Percentiles rank a stretch among this genome's conserved stretches.
Conservation (phyloP, 1,140 invertebrate genomes). For the Aphaenogaster ashmeadi region DNA sequence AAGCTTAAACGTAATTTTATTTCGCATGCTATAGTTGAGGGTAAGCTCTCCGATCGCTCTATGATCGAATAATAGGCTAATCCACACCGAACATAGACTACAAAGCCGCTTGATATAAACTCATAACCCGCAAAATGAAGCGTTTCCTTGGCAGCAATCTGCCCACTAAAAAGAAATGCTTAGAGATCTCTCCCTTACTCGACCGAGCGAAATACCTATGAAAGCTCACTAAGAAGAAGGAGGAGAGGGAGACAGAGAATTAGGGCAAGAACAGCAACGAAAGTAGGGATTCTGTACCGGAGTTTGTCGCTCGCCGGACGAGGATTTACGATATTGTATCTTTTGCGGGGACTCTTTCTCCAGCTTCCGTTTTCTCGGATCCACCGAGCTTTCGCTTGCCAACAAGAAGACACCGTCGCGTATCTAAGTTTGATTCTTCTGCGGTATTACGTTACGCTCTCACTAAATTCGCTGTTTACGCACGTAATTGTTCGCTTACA, state of each 20-base stretch:
- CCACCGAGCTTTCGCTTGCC: conserved; percentile 16
- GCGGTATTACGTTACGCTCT: background rate
- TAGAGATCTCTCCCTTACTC: conserved; percentile 19
- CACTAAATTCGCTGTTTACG: conserved; percentile 2
- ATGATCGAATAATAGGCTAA: conserved; percentile 9
- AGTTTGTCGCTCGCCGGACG: conserved; percentile 50
- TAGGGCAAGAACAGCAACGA: conserved; percentile 42
- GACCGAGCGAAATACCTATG: conserved; percentile 30
- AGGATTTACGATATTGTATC: conserved; percentile 67
- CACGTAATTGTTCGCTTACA: background rate
- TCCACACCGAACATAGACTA: conserved; percentile 18
- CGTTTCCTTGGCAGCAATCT: conserved; percentile 26
- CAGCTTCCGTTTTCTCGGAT: conserved; percentile 48
- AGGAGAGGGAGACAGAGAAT: background rate
- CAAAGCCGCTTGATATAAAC: conserved; percentile 36
- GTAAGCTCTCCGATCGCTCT: background rate
- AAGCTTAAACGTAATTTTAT: background rate
- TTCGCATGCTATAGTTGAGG: background rate
- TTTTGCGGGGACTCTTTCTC: conserved; percentile 29
- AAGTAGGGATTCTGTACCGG: conserved; percentile 51
- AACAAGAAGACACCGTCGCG: conserved; percentile 25
- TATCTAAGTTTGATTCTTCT: conserved; percentile 3
- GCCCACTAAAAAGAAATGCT: conserved; percentile 53
- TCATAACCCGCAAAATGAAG: conserved; percentile 53
- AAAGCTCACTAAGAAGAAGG: conserved; percentile 3